These are phyloP conservation scores for Nettapus auritus DNA, from an alignment of 2,113 vertebrate genomes.

Conservation along the genomic window DNA sequence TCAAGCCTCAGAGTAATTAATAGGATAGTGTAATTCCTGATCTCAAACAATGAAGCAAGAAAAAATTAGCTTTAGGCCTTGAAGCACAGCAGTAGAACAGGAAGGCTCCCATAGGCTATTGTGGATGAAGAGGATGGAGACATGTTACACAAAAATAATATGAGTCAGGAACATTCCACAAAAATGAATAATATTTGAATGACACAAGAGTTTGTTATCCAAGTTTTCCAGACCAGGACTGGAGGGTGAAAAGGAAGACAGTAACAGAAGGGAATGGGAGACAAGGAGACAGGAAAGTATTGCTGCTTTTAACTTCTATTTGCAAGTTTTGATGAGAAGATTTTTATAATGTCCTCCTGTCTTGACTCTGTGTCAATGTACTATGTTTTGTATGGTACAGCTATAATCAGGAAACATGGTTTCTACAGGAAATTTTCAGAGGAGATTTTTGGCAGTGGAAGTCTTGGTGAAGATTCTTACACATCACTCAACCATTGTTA, in stretches of 20 bases:
- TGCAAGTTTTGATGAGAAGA: not conserved
- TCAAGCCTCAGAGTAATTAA: not conserved
- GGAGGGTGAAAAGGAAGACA: not conserved
- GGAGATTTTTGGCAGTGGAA: not conserved
- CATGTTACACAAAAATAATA: not conserved
- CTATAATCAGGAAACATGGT: not conserved
- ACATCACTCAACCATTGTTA: not conserved
- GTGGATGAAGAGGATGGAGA: not conserved
- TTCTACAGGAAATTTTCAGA: not conserved
- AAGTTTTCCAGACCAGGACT: not conserved
- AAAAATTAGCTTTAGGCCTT: not conserved
- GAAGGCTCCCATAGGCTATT: not conserved
- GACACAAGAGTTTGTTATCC: not conserved
- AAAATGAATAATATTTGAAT: not conserved
- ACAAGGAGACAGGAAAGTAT: not conserved
- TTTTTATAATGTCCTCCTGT: not conserved
- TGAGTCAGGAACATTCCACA: not conserved
- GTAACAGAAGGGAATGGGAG: not conserved
- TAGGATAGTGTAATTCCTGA: not conserved
- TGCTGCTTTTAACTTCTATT: not conserved
- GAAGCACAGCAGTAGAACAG: not conserved
- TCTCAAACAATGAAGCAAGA: not conserved
- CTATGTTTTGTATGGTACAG: not conserved
- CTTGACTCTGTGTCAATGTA: not conserved
- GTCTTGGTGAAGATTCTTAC: not conserved